Evolutionary conservation across 2,113 vertebrate species (phyloP), one percentile per base, ranked within the genome.

Genomic region (Psilopogon haemacephalus): DNA sequence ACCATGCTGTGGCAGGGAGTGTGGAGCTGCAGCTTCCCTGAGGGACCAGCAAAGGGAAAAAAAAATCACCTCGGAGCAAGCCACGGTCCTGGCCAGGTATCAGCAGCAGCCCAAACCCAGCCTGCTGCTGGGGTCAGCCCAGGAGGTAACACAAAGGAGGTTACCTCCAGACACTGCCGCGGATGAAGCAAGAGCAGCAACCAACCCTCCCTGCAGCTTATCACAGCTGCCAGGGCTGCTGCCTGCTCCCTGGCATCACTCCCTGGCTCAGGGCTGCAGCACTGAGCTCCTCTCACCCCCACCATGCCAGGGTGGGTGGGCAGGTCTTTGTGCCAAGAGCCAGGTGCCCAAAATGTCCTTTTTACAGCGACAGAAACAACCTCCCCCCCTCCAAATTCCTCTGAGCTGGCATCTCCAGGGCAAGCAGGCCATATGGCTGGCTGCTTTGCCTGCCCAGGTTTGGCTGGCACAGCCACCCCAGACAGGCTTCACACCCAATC

Each of bases 71-170:
- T 12, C 11, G 12, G 63, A 3, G 15, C 58, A 75, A 15, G 0
- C 21, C 50, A 0, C 1, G 24, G 7, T 16, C 19, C 37, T 35
- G 37, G 2, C 2, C 8, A 0, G 55, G 20, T 3, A 10, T 2
- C 9, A 5, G n/a, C 77, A 72, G 80, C 62, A 37, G 44, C 9
- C 2, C 40, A 16, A 8, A 15, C 13, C 8, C 65, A 23, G 27
- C 44, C 46, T 23, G 20, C 6, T 6, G 33, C 65, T 3, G 0
- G 32, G 48, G 6, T 6, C 23, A 28, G 55, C 27, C 54, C 58
- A 2, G 1, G 37, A 19, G 27, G 10, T 9, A 1, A 7, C 0
- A 0, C 0, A 1, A 48, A 4, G 20, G 19, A 4, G 20, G 19
- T 48, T 82, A 42, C 5, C 52, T 15, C 6, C 38, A 11, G 62